Evolutionary conservation across 2,888 invertebrate genomes (phyloP).

Genomic region (Leucozona laternaria): DNA sequence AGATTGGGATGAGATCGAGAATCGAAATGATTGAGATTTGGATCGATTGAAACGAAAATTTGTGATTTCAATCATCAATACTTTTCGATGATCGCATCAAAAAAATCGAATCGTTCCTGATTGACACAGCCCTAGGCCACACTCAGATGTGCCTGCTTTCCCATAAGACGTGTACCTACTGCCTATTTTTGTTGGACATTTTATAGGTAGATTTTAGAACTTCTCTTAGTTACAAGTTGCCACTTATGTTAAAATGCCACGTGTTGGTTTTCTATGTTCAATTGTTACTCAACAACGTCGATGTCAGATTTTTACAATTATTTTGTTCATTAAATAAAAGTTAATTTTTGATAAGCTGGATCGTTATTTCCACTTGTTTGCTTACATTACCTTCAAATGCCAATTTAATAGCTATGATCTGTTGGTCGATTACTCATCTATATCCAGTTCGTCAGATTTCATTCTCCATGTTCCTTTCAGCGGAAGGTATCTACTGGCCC

Average conservation of each 20-base stretch:
- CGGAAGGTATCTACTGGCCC: constrained; percentile 26
- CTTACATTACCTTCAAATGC: constrained; percentile 27
- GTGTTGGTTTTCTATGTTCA: neutral
- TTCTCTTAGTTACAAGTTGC: neutral
- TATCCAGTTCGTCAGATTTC: neutral
- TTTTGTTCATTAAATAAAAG: neutral
- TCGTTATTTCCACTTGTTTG: constrained; percentile 43
- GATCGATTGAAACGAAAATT: too few relatives aligned
- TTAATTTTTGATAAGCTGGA: neutral
- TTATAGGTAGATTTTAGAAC: too few relatives aligned
- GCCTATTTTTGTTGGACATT: too few relatives aligned
- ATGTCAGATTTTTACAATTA: neutral
- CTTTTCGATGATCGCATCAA: too few relatives aligned
- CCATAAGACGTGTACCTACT: too few relatives aligned
- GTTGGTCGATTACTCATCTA: constrained; percentile 28
- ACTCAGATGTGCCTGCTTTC: too few relatives aligned
- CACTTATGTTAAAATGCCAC: neutral
- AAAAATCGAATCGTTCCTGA: too few relatives aligned
- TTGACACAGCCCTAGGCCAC: too few relatives aligned
- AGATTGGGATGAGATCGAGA: too few relatives aligned
- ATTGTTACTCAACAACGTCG: neutral
- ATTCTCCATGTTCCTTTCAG: constrained; percentile 25
- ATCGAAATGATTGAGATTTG: too few relatives aligned
- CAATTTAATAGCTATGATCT: neutral
- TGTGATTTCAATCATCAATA: too few relatives aligned